Percentiles rank a stretch among this genome's conserved stretches.
Conservation (phyloP, 2,113 vertebrate genomes). For the Lontra canadensis region DNA sequence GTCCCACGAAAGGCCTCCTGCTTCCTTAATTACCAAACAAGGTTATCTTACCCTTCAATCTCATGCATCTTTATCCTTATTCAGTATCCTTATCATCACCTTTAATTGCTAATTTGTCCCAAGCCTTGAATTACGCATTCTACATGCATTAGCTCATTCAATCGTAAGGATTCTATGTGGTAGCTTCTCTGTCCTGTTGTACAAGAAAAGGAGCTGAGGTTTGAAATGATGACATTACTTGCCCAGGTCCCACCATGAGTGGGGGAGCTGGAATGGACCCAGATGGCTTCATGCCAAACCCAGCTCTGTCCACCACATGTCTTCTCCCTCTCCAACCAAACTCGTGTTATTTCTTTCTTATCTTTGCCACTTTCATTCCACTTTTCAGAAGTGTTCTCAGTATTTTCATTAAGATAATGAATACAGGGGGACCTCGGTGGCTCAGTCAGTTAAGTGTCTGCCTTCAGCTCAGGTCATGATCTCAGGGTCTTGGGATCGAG, state of each 20-base stretch:
- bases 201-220: not conserved
- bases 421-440: not conserved
- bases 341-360: not conserved
- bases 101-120: not conserved
- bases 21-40: not conserved
- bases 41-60: not conserved
- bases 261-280: not conserved
- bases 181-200: not conserved
- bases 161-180: not conserved
- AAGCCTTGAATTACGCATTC: not conserved
- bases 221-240: not conserved
- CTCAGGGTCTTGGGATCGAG: too few species aligned
- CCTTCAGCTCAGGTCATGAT: too few species aligned
- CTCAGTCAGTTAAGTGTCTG: too few species aligned
- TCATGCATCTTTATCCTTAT: not conserved
- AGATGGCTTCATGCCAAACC: not conserved
- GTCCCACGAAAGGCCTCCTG: not conserved
- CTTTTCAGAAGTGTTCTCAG: not conserved
- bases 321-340: not conserved
- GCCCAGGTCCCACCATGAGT: not conserved
- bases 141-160: not conserved
- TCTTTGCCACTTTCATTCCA: not conserved
- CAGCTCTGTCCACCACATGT: not conserved
- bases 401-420: not conserved
- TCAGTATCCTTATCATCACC: not conserved